A percentile compares a stretch with the other conserved stretches of the same genome.
Evolutionary conservation across 2,797 vertebrate genomes (phyloP).

Genomic region (Emydoidea blandingii): DNA sequence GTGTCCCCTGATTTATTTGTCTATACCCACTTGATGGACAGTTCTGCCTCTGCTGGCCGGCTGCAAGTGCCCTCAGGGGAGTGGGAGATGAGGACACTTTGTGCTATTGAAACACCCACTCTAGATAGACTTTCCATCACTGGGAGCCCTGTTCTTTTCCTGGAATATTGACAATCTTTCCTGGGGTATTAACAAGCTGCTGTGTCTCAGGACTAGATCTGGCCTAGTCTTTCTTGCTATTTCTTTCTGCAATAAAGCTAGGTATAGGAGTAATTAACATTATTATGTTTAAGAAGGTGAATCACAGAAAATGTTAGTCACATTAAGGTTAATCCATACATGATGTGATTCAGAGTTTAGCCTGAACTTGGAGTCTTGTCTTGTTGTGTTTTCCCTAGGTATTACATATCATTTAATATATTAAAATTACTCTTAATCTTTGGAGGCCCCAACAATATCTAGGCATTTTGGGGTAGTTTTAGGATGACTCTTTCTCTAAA

Average conservation of each 20-base stretch:
- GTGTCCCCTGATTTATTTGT: neutral
- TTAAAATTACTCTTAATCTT: slow-evolving; percentile 54
- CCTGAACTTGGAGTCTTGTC: neutral
- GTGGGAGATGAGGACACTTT: neutral
- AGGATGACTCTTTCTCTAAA: slow-evolving; percentile 62
- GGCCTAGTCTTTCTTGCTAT: slow-evolving; percentile 14
- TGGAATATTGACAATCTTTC: neutral
- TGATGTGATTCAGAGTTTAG: neutral
- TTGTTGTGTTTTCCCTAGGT: slow-evolving; percentile 33
- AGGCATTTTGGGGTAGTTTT: slow-evolving; percentile 28
- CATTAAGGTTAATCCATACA: slow-evolving; percentile 50
- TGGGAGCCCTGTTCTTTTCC: neutral
- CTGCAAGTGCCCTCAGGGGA: neutral
- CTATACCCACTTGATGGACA: neutral
- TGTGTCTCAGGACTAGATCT: neutral
- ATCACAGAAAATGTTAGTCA: slow-evolving; percentile 48
- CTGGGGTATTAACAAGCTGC: neutral
- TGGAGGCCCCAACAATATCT: slow-evolving; percentile 28
- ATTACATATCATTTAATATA: slow-evolving; percentile 60
- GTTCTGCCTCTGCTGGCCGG: neutral
- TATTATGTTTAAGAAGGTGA: slow-evolving; percentile 61
- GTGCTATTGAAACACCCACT: neutral
- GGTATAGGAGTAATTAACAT: slow-evolving; percentile 47
- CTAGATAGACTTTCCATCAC: neutral
- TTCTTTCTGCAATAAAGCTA: slow-evolving; percentile 20